Evolutionary conservation across 2,797 vertebrate species (phyloP).

Genomic region (Anguilla megastoma): DNA sequence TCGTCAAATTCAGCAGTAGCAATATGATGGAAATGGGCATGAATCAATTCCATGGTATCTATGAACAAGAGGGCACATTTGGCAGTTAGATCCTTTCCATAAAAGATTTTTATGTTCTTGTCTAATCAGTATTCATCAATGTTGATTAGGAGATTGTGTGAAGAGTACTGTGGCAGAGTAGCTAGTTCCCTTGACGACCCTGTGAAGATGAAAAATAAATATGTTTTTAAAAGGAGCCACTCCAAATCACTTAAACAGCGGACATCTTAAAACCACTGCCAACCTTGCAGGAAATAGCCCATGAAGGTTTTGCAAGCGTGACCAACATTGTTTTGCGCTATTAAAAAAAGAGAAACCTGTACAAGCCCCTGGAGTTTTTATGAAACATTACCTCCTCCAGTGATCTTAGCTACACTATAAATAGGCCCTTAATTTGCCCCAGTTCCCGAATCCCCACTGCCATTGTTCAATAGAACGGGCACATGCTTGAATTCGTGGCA

Average conservation of each 20-base stretch:
- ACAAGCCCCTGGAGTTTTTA: not conserved
- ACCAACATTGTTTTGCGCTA: not conserved
- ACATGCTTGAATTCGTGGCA: not conserved
- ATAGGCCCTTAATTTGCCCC: not conserved
- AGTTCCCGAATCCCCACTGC: not conserved
- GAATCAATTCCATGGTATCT: not conserved
- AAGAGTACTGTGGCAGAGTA: not conserved
- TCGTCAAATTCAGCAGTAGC: not conserved
- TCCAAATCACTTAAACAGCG: not conserved
- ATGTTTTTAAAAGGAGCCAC: not conserved
- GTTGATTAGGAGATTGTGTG: not conserved
- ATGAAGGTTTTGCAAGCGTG: not conserved
- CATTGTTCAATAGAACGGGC: not conserved
- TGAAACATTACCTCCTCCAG: not conserved
- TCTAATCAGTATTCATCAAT: not conserved
- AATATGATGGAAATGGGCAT: not conserved
- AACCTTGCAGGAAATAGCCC: not conserved
- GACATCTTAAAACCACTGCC: not conserved
- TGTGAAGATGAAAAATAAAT: not conserved
- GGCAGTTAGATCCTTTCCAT: not conserved
- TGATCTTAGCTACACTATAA: not conserved
- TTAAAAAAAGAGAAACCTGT: not conserved
- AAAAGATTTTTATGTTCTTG: not conserved
- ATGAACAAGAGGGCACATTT: not conserved
- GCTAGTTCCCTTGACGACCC: not conserved